phyloP scores from a whole-genome alignment of 2,797 vertebrate species.

The Enteromius fasciolatus region DNA sequence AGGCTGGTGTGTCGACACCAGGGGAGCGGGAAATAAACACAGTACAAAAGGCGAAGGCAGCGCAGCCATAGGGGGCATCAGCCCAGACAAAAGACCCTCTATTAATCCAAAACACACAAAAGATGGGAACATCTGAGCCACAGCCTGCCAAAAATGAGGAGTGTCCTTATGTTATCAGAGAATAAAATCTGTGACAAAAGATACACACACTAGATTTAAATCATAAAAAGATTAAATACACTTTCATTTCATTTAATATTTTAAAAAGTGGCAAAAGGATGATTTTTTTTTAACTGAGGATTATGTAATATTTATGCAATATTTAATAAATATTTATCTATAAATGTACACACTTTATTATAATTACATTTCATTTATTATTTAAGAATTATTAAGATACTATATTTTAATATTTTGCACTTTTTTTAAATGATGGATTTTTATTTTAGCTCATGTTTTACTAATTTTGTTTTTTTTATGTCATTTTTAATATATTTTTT shows the following conservation, averaged over 20 bases:
- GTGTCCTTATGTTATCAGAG: slow-evolving; percentile 7
- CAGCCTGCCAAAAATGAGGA: slow-evolving; percentile 43
- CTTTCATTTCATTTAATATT: not conserved
- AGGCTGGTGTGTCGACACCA: slow-evolving; percentile 43
- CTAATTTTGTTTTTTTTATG: not conserved
- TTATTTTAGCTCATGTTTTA: not conserved
- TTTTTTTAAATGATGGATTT: not conserved
- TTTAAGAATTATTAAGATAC: not conserved
- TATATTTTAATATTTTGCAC: not conserved
- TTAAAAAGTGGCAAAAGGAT: not conserved
- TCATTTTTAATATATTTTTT: not conserved
- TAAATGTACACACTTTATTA: not conserved
- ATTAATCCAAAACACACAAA: slow-evolving; percentile 70
- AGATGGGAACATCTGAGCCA: slow-evolving; percentile 62
- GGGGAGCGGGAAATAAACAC: slow-evolving; percentile 49
- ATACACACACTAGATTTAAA: not conserved
- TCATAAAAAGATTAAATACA: not conserved
- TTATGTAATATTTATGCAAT: not conserved
- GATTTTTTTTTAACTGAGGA: not conserved
- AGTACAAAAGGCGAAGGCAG: slow-evolving; percentile 61
- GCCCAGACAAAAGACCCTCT: slow-evolving; percentile 72
- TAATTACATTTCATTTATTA: not conserved
- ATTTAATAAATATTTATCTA: not conserved
- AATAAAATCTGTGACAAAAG: slow-evolving; percentile 14
- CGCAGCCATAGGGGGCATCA: slow-evolving; percentile 56